These are phyloP conservation scores for Ciconia nigra DNA, from an alignment of 2,797 vertebrate genomes.

Conservation along the genomic window DNA sequence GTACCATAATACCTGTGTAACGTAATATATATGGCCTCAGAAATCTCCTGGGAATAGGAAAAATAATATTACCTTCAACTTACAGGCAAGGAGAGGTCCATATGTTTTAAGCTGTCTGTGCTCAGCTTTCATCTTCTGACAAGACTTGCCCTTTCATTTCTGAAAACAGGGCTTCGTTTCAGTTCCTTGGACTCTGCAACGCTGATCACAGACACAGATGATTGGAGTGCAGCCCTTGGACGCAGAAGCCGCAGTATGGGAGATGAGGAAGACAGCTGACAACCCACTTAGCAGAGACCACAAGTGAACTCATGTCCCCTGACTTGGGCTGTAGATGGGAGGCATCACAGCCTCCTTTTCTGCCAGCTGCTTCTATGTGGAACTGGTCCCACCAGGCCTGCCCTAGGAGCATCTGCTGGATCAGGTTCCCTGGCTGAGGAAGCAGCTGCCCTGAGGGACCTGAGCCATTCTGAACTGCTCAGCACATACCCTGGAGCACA, in stretches of 20 bases:
- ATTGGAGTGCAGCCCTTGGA: neutral
- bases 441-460: neutral
- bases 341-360: neutral
- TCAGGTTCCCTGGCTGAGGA: neutral
- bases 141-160: neutral
- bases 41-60: neutral
- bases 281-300: accelerated
- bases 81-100: neutral
- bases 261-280: neutral
- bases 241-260: neutral
- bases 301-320: neutral
- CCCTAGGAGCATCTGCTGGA: neutral
- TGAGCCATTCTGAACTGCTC: neutral
- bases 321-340: neutral
- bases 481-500: neutral
- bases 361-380: neutral
- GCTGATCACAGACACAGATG: neutral
- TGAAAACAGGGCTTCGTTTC: neutral
- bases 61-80: neutral
- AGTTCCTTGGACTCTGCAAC: neutral
- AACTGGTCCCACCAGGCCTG: neutral
- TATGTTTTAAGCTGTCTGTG: neutral
- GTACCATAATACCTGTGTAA: neutral
- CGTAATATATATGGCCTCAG: neutral
- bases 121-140: neutral